Percentiles rank a stretch among this genome's conserved stretches.
These are phyloP conservation scores for Mola mola DNA, from an alignment of 2,113 vertebrate species.

Conservation along the genomic window DNA sequence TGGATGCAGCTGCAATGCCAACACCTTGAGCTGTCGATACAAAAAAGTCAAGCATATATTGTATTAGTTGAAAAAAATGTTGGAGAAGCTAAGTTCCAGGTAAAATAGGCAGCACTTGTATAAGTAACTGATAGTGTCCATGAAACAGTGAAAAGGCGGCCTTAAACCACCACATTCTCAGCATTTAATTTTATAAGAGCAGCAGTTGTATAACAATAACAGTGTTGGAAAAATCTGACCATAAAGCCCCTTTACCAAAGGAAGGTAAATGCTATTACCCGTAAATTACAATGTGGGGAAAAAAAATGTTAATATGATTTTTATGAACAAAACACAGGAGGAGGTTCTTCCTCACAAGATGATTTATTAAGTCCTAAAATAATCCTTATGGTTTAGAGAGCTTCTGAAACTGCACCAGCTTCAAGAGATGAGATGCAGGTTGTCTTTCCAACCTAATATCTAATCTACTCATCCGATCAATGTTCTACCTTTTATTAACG, in stretches of 20 bases:
- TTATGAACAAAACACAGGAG: background rate
- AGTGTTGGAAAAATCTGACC: too few relatives aligned
- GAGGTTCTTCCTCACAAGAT: background rate
- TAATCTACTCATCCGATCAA: constrained; percentile 23
- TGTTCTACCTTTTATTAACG: constrained; percentile 18
- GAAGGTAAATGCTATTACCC: too few relatives aligned
- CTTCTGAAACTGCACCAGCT: constrained; percentile 5
- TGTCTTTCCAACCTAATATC: constrained; percentile 13
- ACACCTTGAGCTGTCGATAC: constrained; percentile 47
- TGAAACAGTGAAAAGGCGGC: constrained; percentile 7
- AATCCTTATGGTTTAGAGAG: background rate
- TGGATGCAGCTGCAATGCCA: constrained; percentile 51
- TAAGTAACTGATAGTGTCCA: constrained; percentile 13
- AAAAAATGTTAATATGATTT: too few relatives aligned
- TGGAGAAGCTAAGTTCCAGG: constrained; percentile 7
- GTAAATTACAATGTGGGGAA: too few relatives aligned
- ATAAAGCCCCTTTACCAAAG: too few relatives aligned
- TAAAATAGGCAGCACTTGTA: constrained; percentile 17
- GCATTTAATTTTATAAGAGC: constrained; percentile 9
- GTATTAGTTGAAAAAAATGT: constrained; percentile 13
- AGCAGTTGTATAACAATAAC: too few relatives aligned
- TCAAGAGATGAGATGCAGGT: background rate
- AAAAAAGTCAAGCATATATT: too few relatives aligned
- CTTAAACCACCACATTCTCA: constrained; percentile 1
- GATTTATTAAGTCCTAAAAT: background rate